Conservation (phyloP, 2,888 invertebrate species). For the Andrena camellia region DNA sequence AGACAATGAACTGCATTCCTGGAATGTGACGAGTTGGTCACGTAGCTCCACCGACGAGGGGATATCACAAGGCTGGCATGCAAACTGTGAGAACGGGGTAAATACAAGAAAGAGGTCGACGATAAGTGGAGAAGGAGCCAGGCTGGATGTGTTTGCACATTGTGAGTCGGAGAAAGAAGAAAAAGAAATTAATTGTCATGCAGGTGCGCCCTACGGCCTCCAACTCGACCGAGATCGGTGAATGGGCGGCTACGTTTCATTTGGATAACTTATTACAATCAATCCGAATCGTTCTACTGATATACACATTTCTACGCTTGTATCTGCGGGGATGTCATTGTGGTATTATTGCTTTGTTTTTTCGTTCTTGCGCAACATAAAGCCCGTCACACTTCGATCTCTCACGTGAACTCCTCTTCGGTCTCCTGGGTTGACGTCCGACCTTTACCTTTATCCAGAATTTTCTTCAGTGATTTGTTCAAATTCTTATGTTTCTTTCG, state of each 20-base stretch:
- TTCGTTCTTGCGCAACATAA: slow-evolving; percentile 73
- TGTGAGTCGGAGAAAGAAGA: slow-evolving; percentile 38
- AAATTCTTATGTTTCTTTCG: slow-evolving; percentile 69
- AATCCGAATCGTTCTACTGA: slow-evolving; percentile 69
- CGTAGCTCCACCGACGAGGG: slow-evolving; percentile 65
- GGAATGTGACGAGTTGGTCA: slow-evolving; percentile 6
- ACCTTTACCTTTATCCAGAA: slow-evolving; percentile 82
- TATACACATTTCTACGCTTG: slow-evolving; percentile 63
- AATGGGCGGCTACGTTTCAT: slow-evolving; percentile 64
- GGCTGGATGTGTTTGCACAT: slow-evolving; percentile 27
- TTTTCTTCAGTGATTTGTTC: slow-evolving; percentile 72
- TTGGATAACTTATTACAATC: slow-evolving; percentile 65
- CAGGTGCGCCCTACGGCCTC: slow-evolving; percentile 73
- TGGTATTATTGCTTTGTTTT: slow-evolving; percentile 51
- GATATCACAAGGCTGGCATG: slow-evolving; percentile 65
- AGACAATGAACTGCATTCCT: not conserved
- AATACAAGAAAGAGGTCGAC: slow-evolving; percentile 8
- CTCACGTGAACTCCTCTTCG: slow-evolving; percentile 79
- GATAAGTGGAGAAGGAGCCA: slow-evolving; percentile 8
- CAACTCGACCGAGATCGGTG: slow-evolving; percentile 60
- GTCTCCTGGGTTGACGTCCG: slow-evolving; percentile 80
- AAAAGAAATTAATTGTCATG: slow-evolving; percentile 59
- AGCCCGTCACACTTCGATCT: slow-evolving; percentile 77
- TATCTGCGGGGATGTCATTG: slow-evolving; percentile 54
- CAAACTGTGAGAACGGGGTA: slow-evolving; percentile 51